These are phyloP conservation scores for Triplophysa tibetana DNA, from an alignment of 2,113 vertebrate genomes.

Conservation along the genomic window DNA sequence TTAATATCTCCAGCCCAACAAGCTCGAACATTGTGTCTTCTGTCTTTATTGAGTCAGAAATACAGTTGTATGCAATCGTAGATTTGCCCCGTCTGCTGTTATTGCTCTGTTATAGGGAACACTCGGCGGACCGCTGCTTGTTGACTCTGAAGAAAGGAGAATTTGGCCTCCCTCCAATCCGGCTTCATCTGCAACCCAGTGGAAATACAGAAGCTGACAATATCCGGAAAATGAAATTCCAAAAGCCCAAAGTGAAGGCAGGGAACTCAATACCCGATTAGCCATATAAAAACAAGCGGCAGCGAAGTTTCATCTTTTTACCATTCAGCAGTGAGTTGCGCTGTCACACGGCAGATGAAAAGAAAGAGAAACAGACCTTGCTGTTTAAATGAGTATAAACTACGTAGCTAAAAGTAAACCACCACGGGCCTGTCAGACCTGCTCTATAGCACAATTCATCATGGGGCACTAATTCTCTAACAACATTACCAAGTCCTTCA, in stretches of 20 bases:
- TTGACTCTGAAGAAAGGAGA: constrained; percentile 21
- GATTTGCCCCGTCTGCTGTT: constrained; percentile 46
- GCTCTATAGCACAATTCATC: constrained; percentile 97
- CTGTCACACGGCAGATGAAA: constrained; percentile 62
- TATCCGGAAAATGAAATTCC: background rate
- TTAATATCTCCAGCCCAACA: constrained; percentile 50
- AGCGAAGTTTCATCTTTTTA: constrained; percentile 2
- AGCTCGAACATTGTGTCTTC: constrained; percentile 43
- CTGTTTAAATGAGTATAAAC: constrained; percentile 86
- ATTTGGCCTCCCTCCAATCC: constrained; percentile 7
- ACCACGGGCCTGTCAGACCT: constrained; percentile 91
- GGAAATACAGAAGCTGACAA: constrained; percentile 1
- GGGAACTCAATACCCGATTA: constrained; percentile 8
- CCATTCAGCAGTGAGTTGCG: constrained; percentile 10
- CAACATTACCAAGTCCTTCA: constrained; percentile 93
- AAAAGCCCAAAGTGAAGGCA: background rate
- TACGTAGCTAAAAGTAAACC: constrained; percentile 86
- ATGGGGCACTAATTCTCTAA: constrained; percentile 98
- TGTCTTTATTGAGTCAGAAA: constrained; percentile 57
- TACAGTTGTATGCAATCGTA: constrained; percentile 40
- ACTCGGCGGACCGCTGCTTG: constrained; percentile 14
- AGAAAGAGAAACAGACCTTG: constrained; percentile 90
- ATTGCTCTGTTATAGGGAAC: constrained; percentile 36
- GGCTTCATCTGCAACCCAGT: background rate
- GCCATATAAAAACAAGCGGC: background rate